Conservation (phyloP, 2,113 vertebrate species). For the Toxostoma redivivum region DNA sequence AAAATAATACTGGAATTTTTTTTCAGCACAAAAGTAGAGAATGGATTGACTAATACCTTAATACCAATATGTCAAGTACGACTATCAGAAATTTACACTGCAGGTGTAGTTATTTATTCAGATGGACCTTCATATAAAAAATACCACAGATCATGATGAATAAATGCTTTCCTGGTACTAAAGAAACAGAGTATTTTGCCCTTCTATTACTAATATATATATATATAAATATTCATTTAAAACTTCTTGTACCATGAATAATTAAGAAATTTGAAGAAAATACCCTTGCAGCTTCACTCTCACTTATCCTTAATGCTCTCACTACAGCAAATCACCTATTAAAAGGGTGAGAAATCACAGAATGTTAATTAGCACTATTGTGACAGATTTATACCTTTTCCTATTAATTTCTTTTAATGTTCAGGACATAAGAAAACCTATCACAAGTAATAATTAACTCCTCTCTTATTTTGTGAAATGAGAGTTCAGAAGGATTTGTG, state of each 20-base stretch:
- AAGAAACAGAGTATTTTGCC: neutral
- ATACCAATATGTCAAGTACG: neutral
- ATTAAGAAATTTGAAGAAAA: conserved; percentile 10
- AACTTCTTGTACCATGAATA: conserved; percentile 13
- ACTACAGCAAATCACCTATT: conserved; percentile 1
- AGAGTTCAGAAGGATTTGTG: neutral
- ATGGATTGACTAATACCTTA: neutral
- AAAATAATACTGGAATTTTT: neutral
- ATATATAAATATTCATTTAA: neutral
- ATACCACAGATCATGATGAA: neutral
- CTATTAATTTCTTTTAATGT: conserved; percentile 20
- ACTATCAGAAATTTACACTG: neutral
- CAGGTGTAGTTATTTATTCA: neutral
- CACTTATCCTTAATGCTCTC: neutral
- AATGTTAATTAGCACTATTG: conserved; percentile 20
- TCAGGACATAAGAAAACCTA: neutral
- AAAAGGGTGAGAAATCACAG: neutral
- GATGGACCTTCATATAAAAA: neutral
- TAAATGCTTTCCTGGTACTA: neutral
- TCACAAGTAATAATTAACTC: conserved; percentile 28
- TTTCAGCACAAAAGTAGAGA: neutral
- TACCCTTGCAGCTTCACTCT: neutral
- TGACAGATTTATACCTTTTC: conserved; percentile 30
- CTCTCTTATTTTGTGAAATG: neutral
- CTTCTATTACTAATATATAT: too few relatives aligned